Evolutionary conservation across 1,140 invertebrate species (phyloP).

Genomic region (Zaprionus davidi): DNA sequence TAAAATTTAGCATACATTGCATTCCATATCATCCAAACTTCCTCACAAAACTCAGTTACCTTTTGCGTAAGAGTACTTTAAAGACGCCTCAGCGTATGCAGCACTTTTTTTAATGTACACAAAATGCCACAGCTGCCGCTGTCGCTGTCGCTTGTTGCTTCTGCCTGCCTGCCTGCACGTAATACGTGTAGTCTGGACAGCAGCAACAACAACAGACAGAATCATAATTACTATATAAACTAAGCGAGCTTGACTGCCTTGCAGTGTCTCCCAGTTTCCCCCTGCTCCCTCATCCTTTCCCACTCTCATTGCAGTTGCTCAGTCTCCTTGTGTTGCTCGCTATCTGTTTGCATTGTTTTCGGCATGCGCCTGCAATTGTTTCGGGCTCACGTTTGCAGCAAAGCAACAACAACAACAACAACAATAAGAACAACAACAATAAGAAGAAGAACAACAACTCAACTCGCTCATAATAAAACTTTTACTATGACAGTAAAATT

Average conservation of each 20-base stretch:
- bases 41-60: background rate
- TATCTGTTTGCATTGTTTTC: constrained; percentile 54
- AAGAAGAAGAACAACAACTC: constrained; percentile 34
- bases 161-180: constrained; percentile 55
- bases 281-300: background rate
- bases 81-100: constrained; percentile 26
- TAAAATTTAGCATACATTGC: background rate
- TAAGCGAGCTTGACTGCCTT: constrained; percentile 54
- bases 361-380: constrained; percentile 55
- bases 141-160: constrained; percentile 56
- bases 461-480: constrained; percentile 72
- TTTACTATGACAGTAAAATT: constrained; percentile 77
- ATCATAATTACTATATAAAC: constrained; percentile 65
- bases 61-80: background rate
- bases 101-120: constrained; percentile 31
- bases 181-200: constrained; percentile 59
- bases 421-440: constrained; percentile 10
- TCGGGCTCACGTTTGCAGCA: constrained; percentile 59
- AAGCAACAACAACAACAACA: constrained; percentile 18
- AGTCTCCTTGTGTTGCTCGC: constrained; percentile 14
- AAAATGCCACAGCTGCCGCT: constrained; percentile 19
- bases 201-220: constrained; percentile 19
- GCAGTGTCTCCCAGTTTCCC: background rate
- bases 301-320: background rate
- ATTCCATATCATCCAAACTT: background rate